A percentile compares a stretch with the other conserved stretches of the same genome.
These are phyloP conservation scores for Perca fluviatilis DNA, from an alignment of 2,113 vertebrate species.

Conservation along the genomic window DNA sequence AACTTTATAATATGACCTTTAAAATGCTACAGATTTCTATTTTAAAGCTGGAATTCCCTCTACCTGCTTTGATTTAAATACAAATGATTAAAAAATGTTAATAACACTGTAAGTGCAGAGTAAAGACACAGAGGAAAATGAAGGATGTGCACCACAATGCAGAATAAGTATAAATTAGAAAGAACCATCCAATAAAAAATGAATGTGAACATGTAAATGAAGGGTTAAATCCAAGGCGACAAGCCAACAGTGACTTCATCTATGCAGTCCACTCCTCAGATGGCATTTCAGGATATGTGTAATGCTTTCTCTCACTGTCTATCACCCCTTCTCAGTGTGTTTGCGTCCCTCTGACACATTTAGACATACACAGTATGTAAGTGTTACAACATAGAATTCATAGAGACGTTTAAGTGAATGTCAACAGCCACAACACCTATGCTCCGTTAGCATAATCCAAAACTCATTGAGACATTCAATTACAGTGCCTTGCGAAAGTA, in stretches of 20 bases:
- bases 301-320: conserved; percentile 53
- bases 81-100: not conserved
- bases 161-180: not conserved
- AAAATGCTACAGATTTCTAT: not conserved
- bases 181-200: not conserved
- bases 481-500: too few relatives aligned
- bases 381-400: conserved; percentile 37
- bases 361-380: conserved; percentile 34
- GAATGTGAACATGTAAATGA: conserved; percentile 1
- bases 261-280: conserved; percentile 66
- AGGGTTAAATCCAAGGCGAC: conserved; percentile 47
- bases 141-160: not conserved
- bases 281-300: conserved; percentile 58
- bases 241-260: conserved; percentile 69
- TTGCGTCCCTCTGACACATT: conserved; percentile 23
- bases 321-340: conserved; percentile 38
- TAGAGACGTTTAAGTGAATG: not conserved
- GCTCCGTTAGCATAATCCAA: not conserved
- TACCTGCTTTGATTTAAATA: not conserved
- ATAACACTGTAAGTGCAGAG: not conserved
- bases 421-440: not conserved
- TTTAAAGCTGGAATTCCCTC: not conserved
- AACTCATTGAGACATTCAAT: not conserved
- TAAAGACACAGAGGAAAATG: not conserved
- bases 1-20: not conserved